phyloP scores from a whole-genome alignment of 2,888 invertebrate genomes.

The Amphipyra berbera region DNA sequence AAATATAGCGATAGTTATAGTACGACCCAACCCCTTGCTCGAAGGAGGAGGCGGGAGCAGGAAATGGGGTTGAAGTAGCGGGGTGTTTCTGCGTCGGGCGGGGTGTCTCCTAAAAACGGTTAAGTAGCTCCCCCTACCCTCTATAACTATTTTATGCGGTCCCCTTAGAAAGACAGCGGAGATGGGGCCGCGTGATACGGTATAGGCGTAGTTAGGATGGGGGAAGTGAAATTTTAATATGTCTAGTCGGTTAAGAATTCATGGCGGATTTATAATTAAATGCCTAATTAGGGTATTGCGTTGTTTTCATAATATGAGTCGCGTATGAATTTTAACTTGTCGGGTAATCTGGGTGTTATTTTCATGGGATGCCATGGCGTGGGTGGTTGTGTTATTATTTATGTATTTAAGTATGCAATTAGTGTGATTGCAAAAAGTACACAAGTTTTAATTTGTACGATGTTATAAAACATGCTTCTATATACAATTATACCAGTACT shows the following conservation, averaged over 20 bases:
- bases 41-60: slow-evolving; percentile 77
- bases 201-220: slow-evolving; percentile 78
- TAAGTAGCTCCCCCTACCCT: slow-evolving; percentile 88
- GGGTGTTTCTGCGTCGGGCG: slow-evolving; percentile 84
- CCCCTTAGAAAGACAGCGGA: slow-evolving; percentile 89
- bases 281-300: slow-evolving; percentile 85
- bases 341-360: slow-evolving; percentile 61
- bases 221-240: slow-evolving; percentile 89
- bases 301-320: slow-evolving; percentile 75
- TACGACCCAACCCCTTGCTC: slow-evolving; percentile 64
- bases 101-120: slow-evolving; percentile 90
- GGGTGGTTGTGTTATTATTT: slow-evolving; percentile 24
- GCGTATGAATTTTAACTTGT: slow-evolving; percentile 76
- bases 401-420: slow-evolving; percentile 40
- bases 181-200: slow-evolving; percentile 85
- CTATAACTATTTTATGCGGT: slow-evolving; percentile 90
- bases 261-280: slow-evolving; percentile 88
- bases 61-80: slow-evolving; percentile 85
- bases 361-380: slow-evolving; percentile 47
- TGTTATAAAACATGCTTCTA: background rate
- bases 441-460: background rate
- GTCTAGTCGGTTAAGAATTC: slow-evolving; percentile 88
- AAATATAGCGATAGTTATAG: slow-evolving; percentile 88
- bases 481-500: too few species aligned
- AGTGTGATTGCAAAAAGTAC: slow-evolving; percentile 16